Conservation (phyloP, 2,113 vertebrate species). For the Otus sunia region DNA sequence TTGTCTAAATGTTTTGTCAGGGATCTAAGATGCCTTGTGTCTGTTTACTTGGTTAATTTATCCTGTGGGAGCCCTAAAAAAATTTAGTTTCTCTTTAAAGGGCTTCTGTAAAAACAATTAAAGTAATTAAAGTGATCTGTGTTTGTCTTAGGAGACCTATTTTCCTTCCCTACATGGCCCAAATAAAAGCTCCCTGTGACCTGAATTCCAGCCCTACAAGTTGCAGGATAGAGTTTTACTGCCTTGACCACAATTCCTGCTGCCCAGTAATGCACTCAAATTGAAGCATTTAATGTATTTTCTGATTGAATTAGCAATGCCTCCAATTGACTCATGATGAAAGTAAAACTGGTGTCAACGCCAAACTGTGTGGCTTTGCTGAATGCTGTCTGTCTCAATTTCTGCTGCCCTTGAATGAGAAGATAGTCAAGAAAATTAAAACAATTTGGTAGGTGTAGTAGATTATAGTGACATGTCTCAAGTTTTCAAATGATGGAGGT, state of each 20-base stretch:
- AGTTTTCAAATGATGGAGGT: not conserved
- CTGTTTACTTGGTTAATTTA: not conserved
- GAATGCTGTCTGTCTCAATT: not conserved
- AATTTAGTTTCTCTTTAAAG: not conserved
- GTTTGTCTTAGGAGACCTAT: not conserved
- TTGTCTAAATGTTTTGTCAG: not conserved
- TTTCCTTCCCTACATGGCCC: not conserved
- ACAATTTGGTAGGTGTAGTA: not conserved
- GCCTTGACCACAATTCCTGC: not conserved
- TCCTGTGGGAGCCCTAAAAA: not conserved
- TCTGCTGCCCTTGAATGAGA: not conserved
- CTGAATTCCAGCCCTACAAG: not conserved
- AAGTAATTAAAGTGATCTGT: slow-evolving; percentile 17
- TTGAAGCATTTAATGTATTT: not conserved
- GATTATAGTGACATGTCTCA: not conserved
- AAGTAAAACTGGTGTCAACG: not conserved
- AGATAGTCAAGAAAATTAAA: not conserved
- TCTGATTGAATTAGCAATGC: not conserved
- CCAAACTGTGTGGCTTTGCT: not conserved
- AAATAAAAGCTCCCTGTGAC: not conserved
- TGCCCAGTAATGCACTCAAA: not conserved
- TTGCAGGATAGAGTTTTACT: not conserved
- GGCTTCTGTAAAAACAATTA: not conserved
- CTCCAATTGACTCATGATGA: not conserved
- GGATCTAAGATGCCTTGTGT: not conserved